A percentile compares a stretch with the other conserved stretches of the same genome.
Conservation (phyloP, 2,113 vertebrate genomes). For the Clarias batrachus region DNA sequence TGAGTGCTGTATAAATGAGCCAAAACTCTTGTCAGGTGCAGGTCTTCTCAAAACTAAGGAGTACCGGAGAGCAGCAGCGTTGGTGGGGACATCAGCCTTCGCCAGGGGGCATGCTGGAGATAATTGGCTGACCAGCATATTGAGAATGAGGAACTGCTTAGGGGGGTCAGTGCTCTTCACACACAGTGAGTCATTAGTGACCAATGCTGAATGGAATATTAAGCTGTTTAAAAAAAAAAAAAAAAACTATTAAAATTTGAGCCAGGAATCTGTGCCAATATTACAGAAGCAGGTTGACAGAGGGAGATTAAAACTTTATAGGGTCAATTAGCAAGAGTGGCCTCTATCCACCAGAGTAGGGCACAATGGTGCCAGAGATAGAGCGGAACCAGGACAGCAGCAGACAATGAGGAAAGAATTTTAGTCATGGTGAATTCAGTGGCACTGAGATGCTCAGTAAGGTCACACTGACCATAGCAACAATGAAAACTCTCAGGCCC, state of each 20-base stretch:
- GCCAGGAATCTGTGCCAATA: conserved; percentile 50
- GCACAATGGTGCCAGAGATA: neutral
- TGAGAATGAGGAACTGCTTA: conserved; percentile 47
- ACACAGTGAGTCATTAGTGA: conserved; percentile 51
- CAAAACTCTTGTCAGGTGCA: conserved; percentile 35
- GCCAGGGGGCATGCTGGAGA: conserved; percentile 53
- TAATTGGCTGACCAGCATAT: conserved; percentile 57
- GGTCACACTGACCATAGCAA: neutral
- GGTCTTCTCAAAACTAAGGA: conserved; percentile 25
- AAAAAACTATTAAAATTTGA: conserved; percentile 51
- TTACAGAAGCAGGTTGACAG: conserved; percentile 45
- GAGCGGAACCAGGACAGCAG: neutral
- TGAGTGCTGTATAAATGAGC: conserved; percentile 19
- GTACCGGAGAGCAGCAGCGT: conserved; percentile 19
- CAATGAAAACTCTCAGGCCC: neutral
- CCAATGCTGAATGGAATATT: conserved; percentile 54
- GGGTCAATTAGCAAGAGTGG: conserved; percentile 40
- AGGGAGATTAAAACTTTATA: conserved; percentile 54
- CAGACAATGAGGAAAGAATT: neutral
- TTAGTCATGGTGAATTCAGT: neutral
- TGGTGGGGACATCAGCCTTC: conserved; percentile 45
- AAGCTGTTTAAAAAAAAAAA: conserved; percentile 28
- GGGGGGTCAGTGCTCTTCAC: conserved; percentile 43
- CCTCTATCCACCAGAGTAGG: conserved; percentile 9
- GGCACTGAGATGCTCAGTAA: neutral